A percentile compares a stretch with the other conserved stretches of the same genome.
Evolutionary conservation across 2,797 vertebrate species (phyloP).

Genomic region (Macroramphosus scolopax): DNA sequence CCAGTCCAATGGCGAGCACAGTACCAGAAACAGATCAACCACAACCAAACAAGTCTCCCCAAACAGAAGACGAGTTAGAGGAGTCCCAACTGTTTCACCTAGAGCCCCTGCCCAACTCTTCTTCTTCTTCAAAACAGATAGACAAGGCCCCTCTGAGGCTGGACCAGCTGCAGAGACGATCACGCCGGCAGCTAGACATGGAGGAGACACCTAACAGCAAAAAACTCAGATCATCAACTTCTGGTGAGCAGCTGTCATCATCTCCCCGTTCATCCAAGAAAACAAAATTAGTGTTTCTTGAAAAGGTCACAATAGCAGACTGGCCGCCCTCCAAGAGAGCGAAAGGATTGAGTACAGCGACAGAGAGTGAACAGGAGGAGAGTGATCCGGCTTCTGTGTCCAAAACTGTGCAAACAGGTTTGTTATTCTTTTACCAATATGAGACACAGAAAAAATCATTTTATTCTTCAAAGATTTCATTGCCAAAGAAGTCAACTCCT

Average conservation of each 20-base stretch:
- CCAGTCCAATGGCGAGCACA: not conserved
- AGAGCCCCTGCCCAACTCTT: not conserved
- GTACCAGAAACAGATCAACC: constrained; percentile 15
- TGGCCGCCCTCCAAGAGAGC: constrained; percentile 46
- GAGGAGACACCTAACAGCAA: constrained; percentile 11
- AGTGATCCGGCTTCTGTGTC: not conserved
- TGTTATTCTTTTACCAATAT: not conserved
- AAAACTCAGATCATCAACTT: constrained; percentile 39
- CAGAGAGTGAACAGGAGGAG: constrained; percentile 15
- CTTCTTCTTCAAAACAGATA: constrained; percentile 6
- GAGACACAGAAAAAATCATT: not conserved
- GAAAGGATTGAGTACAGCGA: constrained; percentile 8
- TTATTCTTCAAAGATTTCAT: no score
- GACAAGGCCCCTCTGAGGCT: no score
- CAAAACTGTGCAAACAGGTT: constrained; percentile 37
- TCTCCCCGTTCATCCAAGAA: constrained; percentile 14
- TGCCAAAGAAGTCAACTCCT: not conserved
- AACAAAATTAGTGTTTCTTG: constrained; percentile 1
- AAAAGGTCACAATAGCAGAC: constrained; percentile 4
- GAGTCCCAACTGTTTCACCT: constrained; percentile 8
- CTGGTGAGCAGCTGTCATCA: not conserved
- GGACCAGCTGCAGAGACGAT: not conserved
- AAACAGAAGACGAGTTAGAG: constrained; percentile 7
- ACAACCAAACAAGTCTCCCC: constrained; percentile 7
- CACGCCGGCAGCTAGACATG: constrained; percentile 29